Evolutionary conservation across 2,797 vertebrate species (phyloP), one percentile per base, ranked within the genome.

Genomic region (Chelon labrosus): DNA sequence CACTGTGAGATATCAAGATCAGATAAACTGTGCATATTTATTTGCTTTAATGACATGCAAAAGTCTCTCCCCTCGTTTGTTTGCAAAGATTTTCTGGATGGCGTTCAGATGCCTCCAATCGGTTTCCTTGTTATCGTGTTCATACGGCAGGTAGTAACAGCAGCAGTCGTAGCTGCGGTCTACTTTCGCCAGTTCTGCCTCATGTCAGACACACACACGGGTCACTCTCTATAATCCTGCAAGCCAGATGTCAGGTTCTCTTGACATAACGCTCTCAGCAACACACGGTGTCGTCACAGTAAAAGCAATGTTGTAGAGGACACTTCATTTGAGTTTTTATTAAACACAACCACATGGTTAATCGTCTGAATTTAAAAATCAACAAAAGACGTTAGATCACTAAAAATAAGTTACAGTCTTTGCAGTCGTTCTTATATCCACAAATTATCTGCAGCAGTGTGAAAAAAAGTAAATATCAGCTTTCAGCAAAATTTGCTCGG

Each of bases 161-260:
- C 20, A 19, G 41, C 1, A 2, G 27, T 60, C 0, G 3, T 41
- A 64, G 70, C 59, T 69, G 41, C 69, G 65, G 59, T 53, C 42
- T 66, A 22, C 52, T 74, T 84, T 55, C 31, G 53, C 56, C 14
- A 72, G 54, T 64, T 57, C 19, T 64, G 38, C 8, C 41, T 58
- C 35, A 13, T 52, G 65, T 31, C 25, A 59, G 70, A 73, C 46
- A 38, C 54, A 77, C 66, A 68, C 64, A 62, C n/a, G n/a, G 22
- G 44, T 83, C 60, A 51, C 20, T 44, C 50, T 60, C 31, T 39
- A 14, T 70, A 75, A 78, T 73, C 69, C 62, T 54, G 46, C 53
- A 50, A 65, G 16, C 64, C 60, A 19, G 41, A 60, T 49, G 37
- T 16, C 31, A 31, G 31, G 35, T 54, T 81, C 56, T 64, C 25